Evolutionary conservation across 2,797 vertebrate genomes (phyloP).

Genomic region (Eleutherodactylus coqui): DNA sequence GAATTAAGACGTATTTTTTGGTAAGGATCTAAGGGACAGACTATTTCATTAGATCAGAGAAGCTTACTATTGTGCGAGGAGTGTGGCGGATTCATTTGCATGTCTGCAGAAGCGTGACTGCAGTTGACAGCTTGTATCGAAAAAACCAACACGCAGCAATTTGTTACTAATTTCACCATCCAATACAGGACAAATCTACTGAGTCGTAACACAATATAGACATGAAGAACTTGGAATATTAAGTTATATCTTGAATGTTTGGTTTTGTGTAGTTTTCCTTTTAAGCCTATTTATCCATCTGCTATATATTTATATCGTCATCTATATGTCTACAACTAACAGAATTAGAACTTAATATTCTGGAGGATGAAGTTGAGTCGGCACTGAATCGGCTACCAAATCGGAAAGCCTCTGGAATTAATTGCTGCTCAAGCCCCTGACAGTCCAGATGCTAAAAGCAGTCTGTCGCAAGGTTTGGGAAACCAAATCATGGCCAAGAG

Average conservation of each 20-base stretch:
- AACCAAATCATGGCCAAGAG: too few species aligned
- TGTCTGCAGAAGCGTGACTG: constrained; percentile 45
- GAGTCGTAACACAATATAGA: background rate
- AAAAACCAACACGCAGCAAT: constrained; percentile 43
- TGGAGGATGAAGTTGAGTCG: too few species aligned
- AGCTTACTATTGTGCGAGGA: constrained; percentile 41
- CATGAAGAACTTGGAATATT: background rate
- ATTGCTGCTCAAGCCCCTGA: too few species aligned
- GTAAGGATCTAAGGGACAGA: constrained; percentile 26
- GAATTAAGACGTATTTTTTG: constrained; percentile 11
- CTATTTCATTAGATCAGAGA: constrained; percentile 22
- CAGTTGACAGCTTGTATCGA: constrained; percentile 50
- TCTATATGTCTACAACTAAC: too few species aligned
- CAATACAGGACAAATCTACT: constrained; percentile 31
- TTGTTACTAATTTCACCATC: constrained; percentile 30
- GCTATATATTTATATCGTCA: background rate
- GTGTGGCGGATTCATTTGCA: constrained; percentile 49
- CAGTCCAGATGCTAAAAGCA: too few species aligned
- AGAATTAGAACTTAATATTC: too few species aligned
- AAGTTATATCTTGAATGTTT: background rate
- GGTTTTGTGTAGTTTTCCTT: background rate
- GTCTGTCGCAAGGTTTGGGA: too few species aligned
- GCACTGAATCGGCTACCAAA: too few species aligned
- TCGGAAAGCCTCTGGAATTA: too few species aligned
- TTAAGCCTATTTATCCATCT: background rate